Evolutionary conservation across 1,140 invertebrate species (phyloP), one percentile per base, ranked within the genome.

Genomic region (Aricia agestis): DNA sequence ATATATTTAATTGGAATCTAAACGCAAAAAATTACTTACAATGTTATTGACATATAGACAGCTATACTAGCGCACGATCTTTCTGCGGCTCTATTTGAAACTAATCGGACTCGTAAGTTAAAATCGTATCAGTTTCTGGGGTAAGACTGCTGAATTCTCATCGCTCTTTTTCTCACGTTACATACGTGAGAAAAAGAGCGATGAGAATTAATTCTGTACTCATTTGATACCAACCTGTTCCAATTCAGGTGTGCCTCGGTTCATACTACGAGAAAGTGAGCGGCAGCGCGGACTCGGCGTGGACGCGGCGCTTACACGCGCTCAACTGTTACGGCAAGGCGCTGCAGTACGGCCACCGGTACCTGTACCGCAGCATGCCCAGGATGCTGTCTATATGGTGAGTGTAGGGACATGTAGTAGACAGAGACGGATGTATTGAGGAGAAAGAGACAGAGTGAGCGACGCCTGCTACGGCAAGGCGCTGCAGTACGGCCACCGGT

Each of bases 281-380:
- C 25, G 78, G 18, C 7, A 32, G 61, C 1, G 45, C 69, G 0
- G 71, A 66, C n/a, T 42, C 75, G 0, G 76, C 77, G 66, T 88
- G 85, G 81, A 76, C 85, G 6, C 78, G 87, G 1, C 76, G 82
- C 0, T 70, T 86, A 0, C 77, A 86, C 67, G 92, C 90, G 0
- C 80, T 92, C 17, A 90, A 92, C 70, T 89, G 86, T 66, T 94
- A 94, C 86, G 96, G 95, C 0, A 95, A 95, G 70, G 98, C 98
- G 0, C 86, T 99, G 76, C 93, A 95, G 74, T 96, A 95, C 87
- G 98, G 98, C 4, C 96, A 95, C 76, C 95, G 96, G 76, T 97
- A 97, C 85, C 94, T 99, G 63, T 98, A 98, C 87, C 97, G 99
- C 85, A 98, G 98, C 0, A 95, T 99, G 95, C 98, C 98, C 0